Evolutionary conservation across 1,140 invertebrate genomes (phyloP).

Genomic region (Lordiphosa mommai): DNA sequence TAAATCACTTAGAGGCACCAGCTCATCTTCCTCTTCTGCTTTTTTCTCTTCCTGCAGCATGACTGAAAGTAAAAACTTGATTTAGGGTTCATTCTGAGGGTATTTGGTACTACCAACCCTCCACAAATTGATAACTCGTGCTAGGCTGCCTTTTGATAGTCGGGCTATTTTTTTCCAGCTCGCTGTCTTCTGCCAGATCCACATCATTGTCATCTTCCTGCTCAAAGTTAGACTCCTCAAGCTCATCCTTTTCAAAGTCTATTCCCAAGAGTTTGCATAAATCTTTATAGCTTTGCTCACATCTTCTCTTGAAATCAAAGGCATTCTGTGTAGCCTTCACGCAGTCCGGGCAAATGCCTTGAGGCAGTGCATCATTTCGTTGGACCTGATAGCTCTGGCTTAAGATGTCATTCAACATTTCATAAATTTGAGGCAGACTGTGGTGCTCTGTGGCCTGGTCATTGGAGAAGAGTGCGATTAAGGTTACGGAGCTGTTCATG

Average conservation of each 20-base stretch:
- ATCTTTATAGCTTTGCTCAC: slow-evolving; percentile 24
- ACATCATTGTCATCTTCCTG: background rate
- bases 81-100: too few species aligned
- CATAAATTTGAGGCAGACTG: background rate
- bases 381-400: slow-evolving; percentile 11
- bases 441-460: slow-evolving; percentile 5
- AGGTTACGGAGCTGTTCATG: slow-evolving; percentile 7
- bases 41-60: background rate
- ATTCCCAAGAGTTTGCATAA: slow-evolving; percentile 14
- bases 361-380: slow-evolving; percentile 19
- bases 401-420: slow-evolving; percentile 27
- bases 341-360: slow-evolving; percentile 29
- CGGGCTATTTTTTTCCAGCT: background rate
- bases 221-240: background rate
- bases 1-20: background rate
- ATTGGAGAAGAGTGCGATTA: slow-evolving; percentile 22
- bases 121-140: background rate
- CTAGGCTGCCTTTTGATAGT: background rate
- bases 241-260: background rate
- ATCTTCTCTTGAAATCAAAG: slow-evolving; percentile 23
- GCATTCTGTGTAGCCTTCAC: slow-evolving; percentile 28
- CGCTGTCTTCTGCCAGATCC: too few species aligned
- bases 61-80: background rate
- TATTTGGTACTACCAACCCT: background rate
- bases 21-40: background rate